phyloP scores from a whole-genome alignment of 2,888 invertebrate species.

The Ferdinandea cuprea region DNA sequence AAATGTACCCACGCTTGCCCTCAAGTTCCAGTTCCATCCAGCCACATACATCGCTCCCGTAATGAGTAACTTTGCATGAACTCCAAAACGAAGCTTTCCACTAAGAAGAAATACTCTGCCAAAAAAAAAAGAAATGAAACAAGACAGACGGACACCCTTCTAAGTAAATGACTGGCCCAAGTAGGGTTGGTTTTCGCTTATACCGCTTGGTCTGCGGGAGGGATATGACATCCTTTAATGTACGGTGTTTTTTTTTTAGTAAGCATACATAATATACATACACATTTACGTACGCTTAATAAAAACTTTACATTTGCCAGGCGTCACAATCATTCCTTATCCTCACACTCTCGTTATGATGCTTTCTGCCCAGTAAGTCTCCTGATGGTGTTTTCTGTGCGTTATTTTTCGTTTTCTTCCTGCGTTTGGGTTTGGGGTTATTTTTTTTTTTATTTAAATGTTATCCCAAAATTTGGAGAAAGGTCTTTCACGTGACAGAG shows the following conservation, averaged over 20 bases:
- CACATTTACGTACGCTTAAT: neutral
- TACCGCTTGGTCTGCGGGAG: neutral
- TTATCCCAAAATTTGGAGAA: slow-evolving; percentile 42
- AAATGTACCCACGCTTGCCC: neutral
- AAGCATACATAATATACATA: neutral
- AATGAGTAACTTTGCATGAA: slow-evolving; percentile 8
- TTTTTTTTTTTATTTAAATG: slow-evolving; percentile 3
- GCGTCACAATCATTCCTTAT: slow-evolving; percentile 9
- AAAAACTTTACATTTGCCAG: neutral
- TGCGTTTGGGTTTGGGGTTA: too few relatives aligned
- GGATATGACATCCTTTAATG: slow-evolving; percentile 2
- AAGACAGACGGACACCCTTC: slow-evolving; percentile 5
- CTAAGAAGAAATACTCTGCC: neutral
- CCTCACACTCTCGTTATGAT: neutral
- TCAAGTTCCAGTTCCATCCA: neutral
- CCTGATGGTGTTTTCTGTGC: neutral
- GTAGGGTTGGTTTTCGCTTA: slow-evolving; percentile 2
- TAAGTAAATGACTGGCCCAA: slow-evolving; percentile 9
- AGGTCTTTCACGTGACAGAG: slow-evolving; percentile 59
- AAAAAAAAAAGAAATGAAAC: neutral
- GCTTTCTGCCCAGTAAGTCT: neutral
- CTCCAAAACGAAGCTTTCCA: neutral
- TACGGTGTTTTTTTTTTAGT: neutral
- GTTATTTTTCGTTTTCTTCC: neutral
- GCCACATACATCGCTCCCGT: neutral